Conservation (phyloP, 2,888 invertebrate genomes). For the Apotomis turbidana region DNA sequence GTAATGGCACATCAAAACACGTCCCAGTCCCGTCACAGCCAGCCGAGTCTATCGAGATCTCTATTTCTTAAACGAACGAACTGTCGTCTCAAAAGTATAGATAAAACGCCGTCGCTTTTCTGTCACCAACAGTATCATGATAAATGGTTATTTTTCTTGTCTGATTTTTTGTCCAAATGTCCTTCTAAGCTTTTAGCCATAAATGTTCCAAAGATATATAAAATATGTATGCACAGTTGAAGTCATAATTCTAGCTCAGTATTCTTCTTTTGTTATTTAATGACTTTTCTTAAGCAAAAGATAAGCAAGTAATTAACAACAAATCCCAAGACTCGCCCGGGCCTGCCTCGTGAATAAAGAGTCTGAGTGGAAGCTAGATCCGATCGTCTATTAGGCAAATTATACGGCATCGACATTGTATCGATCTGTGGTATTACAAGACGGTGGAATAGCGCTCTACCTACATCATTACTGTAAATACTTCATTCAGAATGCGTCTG, state of each 20-base stretch:
- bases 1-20: constrained; percentile 21
- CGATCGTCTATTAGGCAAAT: constrained; percentile 28
- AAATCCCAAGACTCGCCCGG: constrained; percentile 2
- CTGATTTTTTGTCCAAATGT: constrained; percentile 43
- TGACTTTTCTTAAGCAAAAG: constrained; percentile 4
- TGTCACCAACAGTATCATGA: constrained; percentile 46
- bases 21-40: constrained; percentile 19
- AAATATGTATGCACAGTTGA: not conserved
- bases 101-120: constrained; percentile 38
- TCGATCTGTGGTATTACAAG: constrained; percentile 28
- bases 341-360: constrained; percentile 7
- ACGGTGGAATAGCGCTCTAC: constrained; percentile 2
- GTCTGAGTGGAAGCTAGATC: not conserved
- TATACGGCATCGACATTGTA: constrained; percentile 17
- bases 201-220: constrained; percentile 4
- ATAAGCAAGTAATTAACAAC: constrained; percentile 15
- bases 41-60: constrained; percentile 29
- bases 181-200: constrained; percentile 14
- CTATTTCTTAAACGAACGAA: constrained; percentile 36
- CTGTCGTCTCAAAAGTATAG: constrained; percentile 38
- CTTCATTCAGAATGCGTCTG: not conserved
- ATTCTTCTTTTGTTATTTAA: no score
- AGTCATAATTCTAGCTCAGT: not conserved
- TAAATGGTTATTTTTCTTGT: constrained; percentile 44
- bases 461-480: not conserved